Evolutionary conservation across 2,888 invertebrate species (phyloP).

Genomic region (Podotricha telesiphe): DNA sequence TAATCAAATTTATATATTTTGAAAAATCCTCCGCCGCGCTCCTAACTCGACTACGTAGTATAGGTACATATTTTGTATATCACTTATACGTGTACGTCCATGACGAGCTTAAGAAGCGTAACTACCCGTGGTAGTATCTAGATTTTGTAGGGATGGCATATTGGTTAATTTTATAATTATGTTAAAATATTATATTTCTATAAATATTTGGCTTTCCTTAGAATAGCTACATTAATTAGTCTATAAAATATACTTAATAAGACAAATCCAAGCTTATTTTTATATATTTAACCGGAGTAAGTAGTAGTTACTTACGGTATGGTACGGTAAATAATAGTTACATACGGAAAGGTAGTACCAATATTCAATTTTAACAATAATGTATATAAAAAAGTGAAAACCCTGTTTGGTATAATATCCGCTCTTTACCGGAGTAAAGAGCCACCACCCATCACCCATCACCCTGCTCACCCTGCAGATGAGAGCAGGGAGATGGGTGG

Average conservation of each 20-base stretch:
- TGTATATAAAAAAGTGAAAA: background rate
- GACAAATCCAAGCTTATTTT: no score
- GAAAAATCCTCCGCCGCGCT: no score
- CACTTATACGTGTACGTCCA: no score
- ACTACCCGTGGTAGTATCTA: constrained; percentile 74
- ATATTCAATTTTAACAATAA: background rate
- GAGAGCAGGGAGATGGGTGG: constrained; percentile 16
- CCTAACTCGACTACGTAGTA: no score
- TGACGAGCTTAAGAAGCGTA: constrained; percentile 77
- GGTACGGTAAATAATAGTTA: no score
- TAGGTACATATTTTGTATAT: no score
- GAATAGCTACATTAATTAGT: background rate
- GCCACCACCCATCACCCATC: no score
- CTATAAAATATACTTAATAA: background rate
- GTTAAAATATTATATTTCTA: background rate
- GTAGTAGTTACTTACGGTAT: no score
- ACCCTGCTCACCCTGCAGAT: no score
- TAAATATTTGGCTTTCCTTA: background rate
- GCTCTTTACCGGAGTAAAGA: constrained; percentile 14
- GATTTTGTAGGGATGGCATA: constrained; percentile 47
- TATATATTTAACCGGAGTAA: no score
- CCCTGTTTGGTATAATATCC: constrained; percentile 19
- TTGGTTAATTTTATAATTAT: background rate
- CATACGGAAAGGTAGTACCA: background rate
- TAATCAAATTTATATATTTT: no score